These are phyloP conservation scores for Drosophila hamatofila DNA, from an alignment of 2,888 invertebrate genomes.

Conservation along the genomic window DNA sequence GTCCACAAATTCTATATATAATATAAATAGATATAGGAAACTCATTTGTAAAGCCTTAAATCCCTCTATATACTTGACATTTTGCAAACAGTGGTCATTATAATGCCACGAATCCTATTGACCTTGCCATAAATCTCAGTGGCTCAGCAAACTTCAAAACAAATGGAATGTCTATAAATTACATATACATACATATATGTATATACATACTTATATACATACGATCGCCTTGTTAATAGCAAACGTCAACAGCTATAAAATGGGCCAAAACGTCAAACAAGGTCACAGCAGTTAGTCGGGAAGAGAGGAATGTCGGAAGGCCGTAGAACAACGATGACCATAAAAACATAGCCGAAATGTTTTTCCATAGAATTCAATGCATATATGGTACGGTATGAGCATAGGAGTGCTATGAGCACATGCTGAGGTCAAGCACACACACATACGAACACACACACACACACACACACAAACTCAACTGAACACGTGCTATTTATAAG, in stretches of 20 bases:
- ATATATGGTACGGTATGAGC: constrained; percentile 3
- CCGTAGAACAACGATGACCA: constrained; percentile 25
- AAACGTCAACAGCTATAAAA: constrained; percentile 65
- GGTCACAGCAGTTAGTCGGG: constrained; percentile 61
- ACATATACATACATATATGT: not conserved
- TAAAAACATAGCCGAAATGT: constrained; percentile 51
- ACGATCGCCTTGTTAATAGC: constrained; percentile 53
- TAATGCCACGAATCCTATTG: not conserved
- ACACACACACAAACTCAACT: not conserved
- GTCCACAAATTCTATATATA: no score
- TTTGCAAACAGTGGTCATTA: not conserved
- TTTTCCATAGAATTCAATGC: constrained; percentile 57
- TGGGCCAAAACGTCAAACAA: constrained; percentile 57
- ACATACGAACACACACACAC: not conserved
- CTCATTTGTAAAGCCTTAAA: not conserved
- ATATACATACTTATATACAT: not conserved
- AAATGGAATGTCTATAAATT: constrained; percentile 4
- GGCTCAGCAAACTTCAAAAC: not conserved
- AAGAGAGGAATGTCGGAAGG: constrained; percentile 17
- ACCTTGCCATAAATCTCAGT: constrained; percentile 4
- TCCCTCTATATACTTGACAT: not conserved
- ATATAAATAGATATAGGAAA: not conserved
- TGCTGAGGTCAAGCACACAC: constrained; percentile 9
- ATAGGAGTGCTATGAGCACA: constrained; percentile 1
- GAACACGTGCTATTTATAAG: constrained; percentile 11